Conservation (phyloP, 2,888 invertebrate genomes). For the Sylvicola cinctus region DNA sequence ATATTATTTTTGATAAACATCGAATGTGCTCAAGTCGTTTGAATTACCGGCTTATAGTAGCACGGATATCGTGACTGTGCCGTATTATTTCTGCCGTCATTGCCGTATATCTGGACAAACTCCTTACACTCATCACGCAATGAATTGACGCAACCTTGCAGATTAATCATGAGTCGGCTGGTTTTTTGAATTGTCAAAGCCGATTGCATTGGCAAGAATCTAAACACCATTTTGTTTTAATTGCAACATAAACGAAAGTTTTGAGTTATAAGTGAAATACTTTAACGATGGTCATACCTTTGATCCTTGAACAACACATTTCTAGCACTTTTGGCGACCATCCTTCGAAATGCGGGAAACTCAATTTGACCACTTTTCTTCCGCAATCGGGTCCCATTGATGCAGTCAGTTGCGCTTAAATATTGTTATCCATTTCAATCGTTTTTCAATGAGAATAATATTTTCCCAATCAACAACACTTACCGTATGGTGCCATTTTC, state of each 20-base stretch:
- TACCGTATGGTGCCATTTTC: conserved; percentile 30
- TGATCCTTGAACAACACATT: no score
- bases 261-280: neutral
- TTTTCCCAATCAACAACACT: no score
- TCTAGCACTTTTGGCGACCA: no score
- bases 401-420: conserved; percentile 42
- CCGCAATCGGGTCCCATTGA: conserved; percentile 42
- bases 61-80: conserved; percentile 76
- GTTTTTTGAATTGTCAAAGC: conserved; percentile 43
- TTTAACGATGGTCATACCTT: no score
- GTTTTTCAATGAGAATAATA: no score
- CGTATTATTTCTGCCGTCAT: conserved; percentile 74
- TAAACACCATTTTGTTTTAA: conserved; percentile 4
- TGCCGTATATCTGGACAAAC: conserved; percentile 64
- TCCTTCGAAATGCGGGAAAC: no score
- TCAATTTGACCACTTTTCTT: no score
- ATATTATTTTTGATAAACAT: no score
- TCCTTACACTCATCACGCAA: conserved; percentile 71
- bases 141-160: conserved; percentile 79
- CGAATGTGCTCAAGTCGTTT: no score
- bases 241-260: neutral
- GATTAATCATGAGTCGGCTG: conserved; percentile 57
- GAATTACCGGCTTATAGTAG: conserved; percentile 38
- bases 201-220: conserved; percentile 36
- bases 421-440: no score